Base-by-base conservation (phyloP, 1,140 invertebrate species). In the Octopus bimaculoides region DNA sequence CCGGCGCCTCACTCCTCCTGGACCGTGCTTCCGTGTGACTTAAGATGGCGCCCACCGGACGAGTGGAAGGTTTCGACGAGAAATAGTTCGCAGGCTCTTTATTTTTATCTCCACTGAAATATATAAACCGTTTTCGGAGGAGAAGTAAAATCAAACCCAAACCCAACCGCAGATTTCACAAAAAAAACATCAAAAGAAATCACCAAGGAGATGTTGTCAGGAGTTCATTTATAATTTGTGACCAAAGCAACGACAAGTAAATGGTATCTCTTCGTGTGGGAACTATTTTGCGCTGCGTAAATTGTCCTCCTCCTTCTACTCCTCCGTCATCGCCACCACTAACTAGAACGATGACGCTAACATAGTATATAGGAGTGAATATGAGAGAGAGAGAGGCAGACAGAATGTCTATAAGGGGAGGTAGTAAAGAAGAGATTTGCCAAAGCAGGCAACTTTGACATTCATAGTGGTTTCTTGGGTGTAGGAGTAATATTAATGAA, bases 11-110 rank as follows among this genome's bases (percentile, higher is more conserved):
- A 54, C 78, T 77, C 80, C 71, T 55, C 54, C 77, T 76, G 83
- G 81, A 84, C 81, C 78, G 82, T 79, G 82, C 78, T 74, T 82
- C 82, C 84, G 81, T 84, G 83, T 79, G 81, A 80, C 61, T 69
- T 81, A 89, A 89, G 83, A 89, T 89, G 88, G 88, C 88, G 83
- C 83, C 83, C 84, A 85, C 87, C 86, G 86, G 84, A 84, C 85
- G 81, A 81, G 26, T 75, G 82, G 79, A 81, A 78, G 61, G 10
- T 79, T 80, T 76, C 55, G 74, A 81, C 55, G 74, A 81, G 82
- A 86, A 83, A 77, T 84, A 84, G 83, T 83, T 74, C 83, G 74
- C 1, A 17, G 5, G 26, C 66, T 71, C 14, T 5, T 9, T 10
- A n/a, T 71, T 71, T 20, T 6, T 71, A 71, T n/a, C 26, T n/a